Conservation (phyloP, 2,113 vertebrate genomes). For the Pachycephala philippinensis region DNA sequence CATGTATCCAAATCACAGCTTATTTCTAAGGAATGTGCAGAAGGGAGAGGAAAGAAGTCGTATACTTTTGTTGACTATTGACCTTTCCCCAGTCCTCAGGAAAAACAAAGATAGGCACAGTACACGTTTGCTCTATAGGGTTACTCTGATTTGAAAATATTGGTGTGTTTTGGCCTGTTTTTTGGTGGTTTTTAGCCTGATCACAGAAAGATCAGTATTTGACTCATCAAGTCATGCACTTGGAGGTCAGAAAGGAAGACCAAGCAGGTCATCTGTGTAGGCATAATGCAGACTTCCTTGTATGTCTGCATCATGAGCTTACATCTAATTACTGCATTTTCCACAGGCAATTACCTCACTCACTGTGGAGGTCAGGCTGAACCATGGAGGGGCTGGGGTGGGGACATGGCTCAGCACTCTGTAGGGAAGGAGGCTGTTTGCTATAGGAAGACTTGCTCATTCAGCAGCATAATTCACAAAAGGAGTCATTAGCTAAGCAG, state of each 20-base stretch:
- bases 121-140: not conserved
- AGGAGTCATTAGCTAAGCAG: not conserved
- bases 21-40: not conserved
- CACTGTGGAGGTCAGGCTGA: not conserved
- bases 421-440: not conserved
- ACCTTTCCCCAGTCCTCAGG: not conserved
- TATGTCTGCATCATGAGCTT: not conserved
- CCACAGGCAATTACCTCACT: not conserved
- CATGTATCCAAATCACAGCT: not conserved
- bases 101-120: not conserved
- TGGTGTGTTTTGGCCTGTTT: not conserved
- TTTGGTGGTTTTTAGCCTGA: no score
- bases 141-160: not conserved
- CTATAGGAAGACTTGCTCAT: not conserved
- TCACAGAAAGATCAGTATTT: not conserved
- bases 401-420: not conserved
- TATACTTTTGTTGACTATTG: not conserved
- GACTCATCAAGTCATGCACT: not conserved
- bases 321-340: not conserved
- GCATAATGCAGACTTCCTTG: not conserved
- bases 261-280: not conserved
- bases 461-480: not conserved
- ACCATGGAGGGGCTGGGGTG: fast-evolving
- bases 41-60: not conserved
- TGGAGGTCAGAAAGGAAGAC: not conserved